Conservation (phyloP, 2,888 invertebrate genomes). For the Lamellibrachia columna region DNA sequence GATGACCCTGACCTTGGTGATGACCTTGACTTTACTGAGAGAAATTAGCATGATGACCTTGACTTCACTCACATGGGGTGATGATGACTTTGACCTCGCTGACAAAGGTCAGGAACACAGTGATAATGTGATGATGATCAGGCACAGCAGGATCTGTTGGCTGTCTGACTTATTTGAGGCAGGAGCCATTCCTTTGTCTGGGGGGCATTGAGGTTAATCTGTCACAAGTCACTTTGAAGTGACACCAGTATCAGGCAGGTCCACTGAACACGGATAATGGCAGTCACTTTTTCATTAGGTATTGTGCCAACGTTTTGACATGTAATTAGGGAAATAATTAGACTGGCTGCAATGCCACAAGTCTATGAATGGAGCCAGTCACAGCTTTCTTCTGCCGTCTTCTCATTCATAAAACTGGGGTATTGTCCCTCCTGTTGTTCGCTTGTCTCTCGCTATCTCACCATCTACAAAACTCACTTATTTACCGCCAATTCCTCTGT, state of each 20-base stretch:
- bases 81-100: neutral
- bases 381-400: neutral
- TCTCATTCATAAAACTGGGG: neutral
- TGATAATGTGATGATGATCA: neutral
- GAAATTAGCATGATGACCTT: too few relatives aligned
- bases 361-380: neutral
- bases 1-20: neutral
- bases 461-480: neutral
- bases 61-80: neutral
- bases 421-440: neutral
- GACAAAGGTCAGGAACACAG: neutral
- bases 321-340: constrained; percentile 6
- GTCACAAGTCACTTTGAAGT: neutral
- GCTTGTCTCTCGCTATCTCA: neutral
- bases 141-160: neutral
- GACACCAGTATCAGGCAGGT: neutral
- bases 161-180: neutral
- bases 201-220: neutral
- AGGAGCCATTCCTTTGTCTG: neutral
- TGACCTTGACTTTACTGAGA: neutral
- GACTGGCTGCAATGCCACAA: neutral
- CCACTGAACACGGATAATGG: neutral
- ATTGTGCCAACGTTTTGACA: neutral
- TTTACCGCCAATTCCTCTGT: neutral
- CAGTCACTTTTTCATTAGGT: neutral